phyloP scores from a whole-genome alignment of 2,888 invertebrate genomes.

The Eristalis intricaria region DNA sequence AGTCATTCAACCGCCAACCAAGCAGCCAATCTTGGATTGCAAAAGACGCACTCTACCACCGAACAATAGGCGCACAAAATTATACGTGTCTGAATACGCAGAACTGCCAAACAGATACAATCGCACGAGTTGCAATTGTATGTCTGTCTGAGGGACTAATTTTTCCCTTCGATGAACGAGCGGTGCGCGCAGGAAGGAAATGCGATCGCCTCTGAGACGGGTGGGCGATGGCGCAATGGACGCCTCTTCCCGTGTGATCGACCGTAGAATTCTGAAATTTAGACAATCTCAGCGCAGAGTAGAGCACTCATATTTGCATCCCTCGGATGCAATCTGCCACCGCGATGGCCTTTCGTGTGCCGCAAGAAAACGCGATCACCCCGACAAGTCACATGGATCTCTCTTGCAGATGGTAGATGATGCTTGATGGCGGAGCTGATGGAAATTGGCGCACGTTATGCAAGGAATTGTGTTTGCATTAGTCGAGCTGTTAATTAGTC shows the following conservation, averaged over 20 bases:
- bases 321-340: slow-evolving; percentile 63
- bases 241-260: not conserved
- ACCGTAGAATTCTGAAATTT: slow-evolving; percentile 34
- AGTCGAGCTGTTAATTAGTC: slow-evolving; percentile 69
- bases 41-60: slow-evolving; percentile 56
- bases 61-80: slow-evolving; percentile 1
- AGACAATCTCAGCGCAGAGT: slow-evolving; percentile 34
- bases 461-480: slow-evolving; percentile 71
- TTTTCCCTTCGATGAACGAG: slow-evolving; percentile 24
- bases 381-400: slow-evolving; percentile 52
- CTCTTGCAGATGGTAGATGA: not conserved
- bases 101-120: slow-evolving; percentile 20
- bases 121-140: not conserved
- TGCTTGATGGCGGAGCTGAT: slow-evolving; percentile 18
- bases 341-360: slow-evolving; percentile 61
- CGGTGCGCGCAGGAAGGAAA: slow-evolving; percentile 42
- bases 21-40: slow-evolving; percentile 52
- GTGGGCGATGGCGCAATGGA: slow-evolving; percentile 1
- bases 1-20: slow-evolving; percentile 65
- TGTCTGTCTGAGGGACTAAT: slow-evolving; percentile 13
- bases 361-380: slow-evolving; percentile 70
- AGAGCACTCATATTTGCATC: slow-evolving; percentile 45
- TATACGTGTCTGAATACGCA: slow-evolving; percentile 27
- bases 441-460: slow-evolving; percentile 68
- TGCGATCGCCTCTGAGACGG: not conserved